Evolutionary conservation across 1,140 invertebrate genomes (phyloP), one percentile per base, ranked within the genome.

Genomic region (Melitaea cinxia): DNA sequence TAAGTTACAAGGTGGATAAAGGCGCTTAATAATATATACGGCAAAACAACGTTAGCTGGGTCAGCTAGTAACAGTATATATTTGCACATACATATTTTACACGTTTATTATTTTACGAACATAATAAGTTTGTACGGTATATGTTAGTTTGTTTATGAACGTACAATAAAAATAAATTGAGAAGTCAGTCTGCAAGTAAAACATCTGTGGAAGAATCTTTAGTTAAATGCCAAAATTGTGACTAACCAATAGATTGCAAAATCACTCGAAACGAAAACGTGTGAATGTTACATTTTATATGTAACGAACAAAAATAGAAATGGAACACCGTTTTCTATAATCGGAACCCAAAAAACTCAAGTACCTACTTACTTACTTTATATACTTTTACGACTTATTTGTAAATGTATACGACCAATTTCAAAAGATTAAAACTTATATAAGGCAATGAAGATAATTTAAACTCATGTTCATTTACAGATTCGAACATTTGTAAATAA

Each of bases 351-450:
- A 65, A 57, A 65, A 42, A 54, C 19, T 50, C 39, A 52, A 39
- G 28, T 37, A 47, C 35, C n/a, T n/a, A n/a, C n/a, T n/a, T n/a
- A n/a, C n/a, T n/a, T n/a, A n/a, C n/a, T n/a, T n/a, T 6, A 26
- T 26, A 50, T 19, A 39, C 33, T 49, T 63, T 65, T 57, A 65
- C 62, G 54, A 56, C 54, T 54, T 57, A 56, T 65, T 65, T 65
- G 30, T 37, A 65, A 65, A 57, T 33, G 9, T 57, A 57, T 65
- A 65, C 50, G 52, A 57, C 42, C 28, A 14, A 33, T 33, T 1
- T 28, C 7, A 4, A 28, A 4, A 4, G 2, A 33, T 33, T 6
- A 33, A 4, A 2, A 33, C 12, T 33, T 33, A 28, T 28, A 28
- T 28, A 7, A 62, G 24, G 37, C 52, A 62, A 62, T 57, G 12